phyloP scores from a whole-genome alignment of 2,113 vertebrate genomes.

The Bostrychus sinensis region DNA sequence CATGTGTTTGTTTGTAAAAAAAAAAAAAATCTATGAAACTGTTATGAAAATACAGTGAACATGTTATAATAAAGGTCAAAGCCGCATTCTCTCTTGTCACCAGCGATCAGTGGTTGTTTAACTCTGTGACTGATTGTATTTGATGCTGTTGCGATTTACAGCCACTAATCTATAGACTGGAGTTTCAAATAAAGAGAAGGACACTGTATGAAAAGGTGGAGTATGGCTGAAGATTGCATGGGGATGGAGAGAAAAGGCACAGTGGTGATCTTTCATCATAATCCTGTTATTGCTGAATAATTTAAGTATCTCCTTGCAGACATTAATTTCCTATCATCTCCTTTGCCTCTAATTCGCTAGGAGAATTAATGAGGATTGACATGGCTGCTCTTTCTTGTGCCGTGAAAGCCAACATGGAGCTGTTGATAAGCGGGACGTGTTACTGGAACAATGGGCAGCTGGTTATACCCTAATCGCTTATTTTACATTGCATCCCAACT shows the following conservation, averaged over 20 bases:
- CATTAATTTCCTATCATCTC: slow-evolving; percentile 78
- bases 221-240: slow-evolving; percentile 14
- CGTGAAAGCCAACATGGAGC: slow-evolving; percentile 67
- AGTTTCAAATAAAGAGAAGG: neutral
- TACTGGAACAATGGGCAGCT: slow-evolving; percentile 59
- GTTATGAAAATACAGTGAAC: no score
- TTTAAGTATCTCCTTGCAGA: slow-evolving; percentile 75
- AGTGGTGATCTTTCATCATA: slow-evolving; percentile 73
- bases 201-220: slow-evolving; percentile 1
- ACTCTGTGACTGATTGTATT: no score
- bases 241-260: slow-evolving; percentile 37
- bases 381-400: slow-evolving; percentile 70
- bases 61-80: no score
- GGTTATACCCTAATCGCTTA: slow-evolving; percentile 54
- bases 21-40: no score
- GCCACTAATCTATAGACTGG: neutral
- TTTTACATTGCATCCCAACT: slow-evolving; percentile 54
- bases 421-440: slow-evolving; percentile 61
- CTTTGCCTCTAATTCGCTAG: slow-evolving; percentile 67
- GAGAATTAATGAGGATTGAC: slow-evolving; percentile 77
- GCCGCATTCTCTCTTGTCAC: no score
- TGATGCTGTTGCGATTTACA: no score
- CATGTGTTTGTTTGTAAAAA: no score
- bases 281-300: slow-evolving; percentile 79
- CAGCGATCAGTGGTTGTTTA: no score